Conservation (phyloP, 2,113 vertebrate species). For the Macquaria australasica region DNA sequence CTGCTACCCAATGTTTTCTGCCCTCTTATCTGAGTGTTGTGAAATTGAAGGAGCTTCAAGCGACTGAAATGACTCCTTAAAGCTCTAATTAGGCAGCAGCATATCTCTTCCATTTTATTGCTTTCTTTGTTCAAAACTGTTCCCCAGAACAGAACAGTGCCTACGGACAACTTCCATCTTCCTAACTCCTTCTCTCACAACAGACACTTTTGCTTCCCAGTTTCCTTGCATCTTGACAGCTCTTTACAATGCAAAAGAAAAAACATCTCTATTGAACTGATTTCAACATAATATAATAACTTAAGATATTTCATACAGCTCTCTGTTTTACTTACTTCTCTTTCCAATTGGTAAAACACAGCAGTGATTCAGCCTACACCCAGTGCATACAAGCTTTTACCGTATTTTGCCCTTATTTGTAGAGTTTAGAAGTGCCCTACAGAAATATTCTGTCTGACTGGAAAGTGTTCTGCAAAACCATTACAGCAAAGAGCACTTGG, state of each 20-base stretch:
- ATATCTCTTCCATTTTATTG: slow-evolving; percentile 36
- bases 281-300: background rate
- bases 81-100: slow-evolving; percentile 57
- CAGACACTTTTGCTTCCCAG: background rate
- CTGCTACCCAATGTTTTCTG: slow-evolving; percentile 20
- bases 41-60: slow-evolving; percentile 58
- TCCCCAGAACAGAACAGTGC: slow-evolving; percentile 21
- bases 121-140: slow-evolving; percentile 48
- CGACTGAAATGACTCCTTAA: slow-evolving; percentile 49
- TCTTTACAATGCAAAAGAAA: background rate
- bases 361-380: background rate
- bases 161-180: slow-evolving; percentile 42
- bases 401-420: background rate
- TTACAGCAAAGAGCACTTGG: background rate
- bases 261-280: background rate
- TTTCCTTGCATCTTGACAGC: background rate
- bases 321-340: background rate
- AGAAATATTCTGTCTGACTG: background rate
- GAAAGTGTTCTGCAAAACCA: background rate
- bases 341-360: background rate
- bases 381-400: background rate
- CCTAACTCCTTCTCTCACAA: background rate
- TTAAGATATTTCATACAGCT: background rate
- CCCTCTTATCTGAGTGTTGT: slow-evolving; percentile 41
- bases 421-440: background rate